phyloP scores from a whole-genome alignment of 2,797 vertebrate genomes.

The Leontocebus nigricollis region DNA sequence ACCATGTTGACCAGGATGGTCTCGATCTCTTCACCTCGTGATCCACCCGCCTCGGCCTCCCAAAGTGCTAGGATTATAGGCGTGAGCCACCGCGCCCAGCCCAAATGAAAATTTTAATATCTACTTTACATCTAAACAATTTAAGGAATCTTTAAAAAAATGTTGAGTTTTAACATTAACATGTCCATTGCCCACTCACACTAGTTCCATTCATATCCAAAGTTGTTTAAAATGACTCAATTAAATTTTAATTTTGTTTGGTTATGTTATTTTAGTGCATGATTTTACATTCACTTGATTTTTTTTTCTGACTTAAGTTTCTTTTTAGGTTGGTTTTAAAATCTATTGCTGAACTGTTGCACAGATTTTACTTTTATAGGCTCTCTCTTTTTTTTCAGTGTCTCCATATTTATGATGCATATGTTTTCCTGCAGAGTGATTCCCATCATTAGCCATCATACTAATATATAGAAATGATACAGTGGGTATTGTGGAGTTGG shows the following conservation, averaged over 20 bases:
- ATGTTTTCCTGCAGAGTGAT: accelerated
- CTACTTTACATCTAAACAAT: not conserved
- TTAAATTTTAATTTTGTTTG: not conserved
- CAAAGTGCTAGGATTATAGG: too few relatives aligned
- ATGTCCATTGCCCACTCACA: not conserved
- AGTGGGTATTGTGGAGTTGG: not conserved
- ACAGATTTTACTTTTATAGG: not conserved
- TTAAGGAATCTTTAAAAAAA: not conserved
- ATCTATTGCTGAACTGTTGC: not conserved
- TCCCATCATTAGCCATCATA: not conserved
- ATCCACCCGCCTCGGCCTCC: too few relatives aligned
- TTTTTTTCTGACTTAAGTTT: not conserved
- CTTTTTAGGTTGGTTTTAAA: not conserved
- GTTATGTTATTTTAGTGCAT: not conserved
- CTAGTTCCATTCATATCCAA: not conserved
- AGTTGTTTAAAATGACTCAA: not conserved
- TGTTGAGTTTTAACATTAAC: not conserved
- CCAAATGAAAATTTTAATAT: not conserved
- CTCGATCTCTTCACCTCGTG: too few relatives aligned
- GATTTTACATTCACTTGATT: not conserved
- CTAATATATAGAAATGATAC: accelerated
- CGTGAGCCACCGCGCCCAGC: too few relatives aligned
- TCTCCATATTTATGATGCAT: not conserved
- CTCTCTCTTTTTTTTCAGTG: not conserved
- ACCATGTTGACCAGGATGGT: too few relatives aligned